These are phyloP conservation scores for Papio anubis DNA, from an alignment of 2,113 vertebrate genomes.

Conservation along the genomic window DNA sequence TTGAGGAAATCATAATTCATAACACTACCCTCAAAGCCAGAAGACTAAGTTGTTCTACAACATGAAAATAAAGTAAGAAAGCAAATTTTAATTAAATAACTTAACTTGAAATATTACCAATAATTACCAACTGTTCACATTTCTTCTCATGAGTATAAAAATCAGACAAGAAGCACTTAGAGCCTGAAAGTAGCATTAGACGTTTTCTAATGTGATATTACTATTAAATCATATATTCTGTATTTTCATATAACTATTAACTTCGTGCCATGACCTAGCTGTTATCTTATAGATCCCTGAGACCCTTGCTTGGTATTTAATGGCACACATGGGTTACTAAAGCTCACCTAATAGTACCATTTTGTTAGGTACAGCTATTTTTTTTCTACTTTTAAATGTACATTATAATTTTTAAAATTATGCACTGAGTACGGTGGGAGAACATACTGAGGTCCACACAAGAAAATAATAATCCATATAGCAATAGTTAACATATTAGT, in stretches of 20 bases:
- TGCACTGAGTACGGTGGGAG: neutral
- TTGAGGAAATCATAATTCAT: neutral
- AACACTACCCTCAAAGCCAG: rapidly evolving
- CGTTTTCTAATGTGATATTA: neutral
- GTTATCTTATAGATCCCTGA: neutral
- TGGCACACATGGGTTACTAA: neutral
- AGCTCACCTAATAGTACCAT: neutral
- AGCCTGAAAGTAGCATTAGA: neutral
- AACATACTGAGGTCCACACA: neutral
- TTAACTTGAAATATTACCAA: neutral
- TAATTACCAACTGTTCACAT: neutral
- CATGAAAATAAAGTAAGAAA: neutral
- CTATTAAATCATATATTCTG: neutral
- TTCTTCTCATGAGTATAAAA: neutral
- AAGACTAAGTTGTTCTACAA: neutral
- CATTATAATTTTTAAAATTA: neutral
- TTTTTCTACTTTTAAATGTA: neutral
- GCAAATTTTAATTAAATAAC: neutral
- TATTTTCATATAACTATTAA: neutral
- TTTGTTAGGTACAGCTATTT: neutral
- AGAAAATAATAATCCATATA: neutral
- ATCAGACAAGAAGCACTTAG: neutral
- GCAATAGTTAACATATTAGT: neutral
- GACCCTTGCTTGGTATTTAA: neutral
- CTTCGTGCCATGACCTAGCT: neutral